Conservation (phyloP, 1,140 invertebrate genomes). For the Drosophila truncata region DNA sequence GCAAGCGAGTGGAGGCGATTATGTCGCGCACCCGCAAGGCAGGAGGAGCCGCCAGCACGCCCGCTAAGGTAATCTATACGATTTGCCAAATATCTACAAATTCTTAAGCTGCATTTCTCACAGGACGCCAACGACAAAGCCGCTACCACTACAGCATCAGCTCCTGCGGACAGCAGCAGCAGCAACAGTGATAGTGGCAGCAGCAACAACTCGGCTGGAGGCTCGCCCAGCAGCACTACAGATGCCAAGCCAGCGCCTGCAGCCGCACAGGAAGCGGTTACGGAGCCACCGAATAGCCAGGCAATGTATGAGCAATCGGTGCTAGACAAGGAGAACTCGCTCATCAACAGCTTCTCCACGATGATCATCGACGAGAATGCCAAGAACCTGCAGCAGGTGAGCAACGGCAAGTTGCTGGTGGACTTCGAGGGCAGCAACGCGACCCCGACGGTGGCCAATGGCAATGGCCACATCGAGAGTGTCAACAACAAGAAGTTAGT, state of each 20-base stretch:
- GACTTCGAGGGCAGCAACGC: constrained; percentile 64
- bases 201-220: constrained; percentile 68
- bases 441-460: constrained; percentile 65
- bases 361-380: constrained; percentile 84
- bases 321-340: constrained; percentile 83
- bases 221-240: constrained; percentile 57
- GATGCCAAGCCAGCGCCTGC: constrained; percentile 25
- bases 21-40: constrained; percentile 91
- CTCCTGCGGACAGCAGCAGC: constrained; percentile 74
- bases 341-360: constrained; percentile 83
- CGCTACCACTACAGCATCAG: constrained; percentile 74
- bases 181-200: constrained; percentile 54
- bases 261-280: constrained; percentile 1
- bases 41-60: constrained; percentile 84
- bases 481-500: constrained; percentile 85
- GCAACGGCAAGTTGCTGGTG: constrained; percentile 78
- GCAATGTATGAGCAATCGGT: constrained; percentile 84
- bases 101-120: not conserved
- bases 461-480: constrained; percentile 84
- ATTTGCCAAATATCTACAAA: not conserved
- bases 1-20: constrained; percentile 93
- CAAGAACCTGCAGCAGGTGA: constrained; percentile 82
- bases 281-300: constrained; percentile 70
- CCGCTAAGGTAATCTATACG: constrained; percentile 71
- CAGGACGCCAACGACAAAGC: constrained; percentile 84